These are phyloP conservation scores for Hyla sarda DNA, from an alignment of 2,113 vertebrate species.

Conservation along the genomic window DNA sequence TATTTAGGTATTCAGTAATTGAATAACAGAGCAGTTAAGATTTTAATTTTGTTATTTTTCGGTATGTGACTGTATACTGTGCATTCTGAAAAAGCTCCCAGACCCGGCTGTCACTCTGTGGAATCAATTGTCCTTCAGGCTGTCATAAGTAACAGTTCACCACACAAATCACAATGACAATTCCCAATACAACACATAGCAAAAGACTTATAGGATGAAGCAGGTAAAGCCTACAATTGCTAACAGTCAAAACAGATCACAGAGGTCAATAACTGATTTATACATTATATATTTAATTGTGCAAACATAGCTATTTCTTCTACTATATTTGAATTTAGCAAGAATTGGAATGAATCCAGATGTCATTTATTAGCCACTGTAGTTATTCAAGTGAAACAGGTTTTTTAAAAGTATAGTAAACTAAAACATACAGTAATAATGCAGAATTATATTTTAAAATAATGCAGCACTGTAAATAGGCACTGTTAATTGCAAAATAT, in stretches of 20 bases:
- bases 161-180: constrained; percentile 27
- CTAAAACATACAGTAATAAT: too few species aligned
- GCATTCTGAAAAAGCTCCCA: constrained; percentile 6
- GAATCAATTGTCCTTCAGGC: constrained; percentile 18
- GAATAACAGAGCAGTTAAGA: not conserved
- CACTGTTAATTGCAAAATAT: too few species aligned
- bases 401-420: too few species aligned
- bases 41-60: not conserved
- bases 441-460: too few species aligned
- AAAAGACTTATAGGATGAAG: not conserved
- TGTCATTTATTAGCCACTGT: constrained; percentile 1
- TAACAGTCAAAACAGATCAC: not conserved
- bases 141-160: not conserved
- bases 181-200: not conserved
- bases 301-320: not conserved
- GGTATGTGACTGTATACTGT: not conserved
- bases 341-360: not conserved
- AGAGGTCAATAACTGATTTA: not conserved
- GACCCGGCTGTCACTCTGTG: constrained; percentile 2
- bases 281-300: not conserved
- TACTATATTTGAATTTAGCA: not conserved
- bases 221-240: not conserved
- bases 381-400: too few species aligned
- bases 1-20: constrained; percentile 6
- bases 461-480: too few species aligned